These are phyloP conservation scores for Drosophila saltans DNA, from an alignment of 1,140 invertebrate genomes.

Conservation along the genomic window DNA sequence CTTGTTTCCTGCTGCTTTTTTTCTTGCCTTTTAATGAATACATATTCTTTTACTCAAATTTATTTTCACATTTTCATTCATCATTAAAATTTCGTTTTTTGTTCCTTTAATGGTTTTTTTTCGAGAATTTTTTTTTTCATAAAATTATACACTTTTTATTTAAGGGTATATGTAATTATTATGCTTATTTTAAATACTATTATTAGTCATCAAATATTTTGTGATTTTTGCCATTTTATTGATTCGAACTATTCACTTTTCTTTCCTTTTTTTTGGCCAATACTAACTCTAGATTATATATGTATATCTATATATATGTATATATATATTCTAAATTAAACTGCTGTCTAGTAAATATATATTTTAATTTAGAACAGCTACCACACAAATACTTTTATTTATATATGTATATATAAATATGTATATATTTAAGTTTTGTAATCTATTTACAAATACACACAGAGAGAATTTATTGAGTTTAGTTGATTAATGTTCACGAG, in stretches of 20 bases:
- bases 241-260: constrained; percentile 27
- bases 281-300: constrained; percentile 51
- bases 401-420: constrained; percentile 32
- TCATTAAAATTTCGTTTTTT: constrained; percentile 43
- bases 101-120: constrained; percentile 17
- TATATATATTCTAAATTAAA: constrained; percentile 26
- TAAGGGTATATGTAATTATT: constrained; percentile 42
- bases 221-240: constrained; percentile 42
- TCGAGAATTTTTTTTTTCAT: constrained; percentile 58
- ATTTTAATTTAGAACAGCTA: constrained; percentile 52
- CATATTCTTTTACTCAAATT: constrained; percentile 51
- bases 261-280: constrained; percentile 43
- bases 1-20: constrained; percentile 2
- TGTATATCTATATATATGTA: constrained; percentile 18
- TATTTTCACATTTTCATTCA: constrained; percentile 61
- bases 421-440: constrained; percentile 46
- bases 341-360: constrained; percentile 34
- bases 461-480: constrained; percentile 52
- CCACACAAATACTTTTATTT: constrained; percentile 48
- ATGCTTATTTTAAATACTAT: constrained; percentile 35
- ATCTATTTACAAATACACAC: constrained; percentile 72
- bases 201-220: constrained; percentile 46
- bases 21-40: constrained; percentile 58
- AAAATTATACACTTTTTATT: constrained; percentile 59
- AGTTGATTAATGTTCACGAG: constrained; percentile 30